phyloP scores from a whole-genome alignment of 2,113 vertebrate genomes.

The Meleagris gallopavo region DNA sequence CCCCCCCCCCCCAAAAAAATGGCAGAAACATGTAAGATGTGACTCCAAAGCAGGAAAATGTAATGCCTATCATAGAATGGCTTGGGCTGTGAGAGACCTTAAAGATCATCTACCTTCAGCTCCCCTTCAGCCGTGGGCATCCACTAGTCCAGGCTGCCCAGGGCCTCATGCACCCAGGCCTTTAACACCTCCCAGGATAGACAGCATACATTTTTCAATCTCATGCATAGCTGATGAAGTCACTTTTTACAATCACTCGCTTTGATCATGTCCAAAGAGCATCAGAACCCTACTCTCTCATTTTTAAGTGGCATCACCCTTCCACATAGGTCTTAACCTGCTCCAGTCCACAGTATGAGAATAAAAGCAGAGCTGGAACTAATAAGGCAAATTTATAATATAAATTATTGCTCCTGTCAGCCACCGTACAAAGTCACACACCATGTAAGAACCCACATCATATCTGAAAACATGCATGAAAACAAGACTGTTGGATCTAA shows the following conservation, averaged over 20 bases:
- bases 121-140: no score
- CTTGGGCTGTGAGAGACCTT: no score
- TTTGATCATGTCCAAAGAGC: neutral
- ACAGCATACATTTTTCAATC: neutral
- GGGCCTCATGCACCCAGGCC: no score
- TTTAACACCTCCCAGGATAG: no score
- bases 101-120: no score
- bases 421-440: neutral
- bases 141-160: no score
- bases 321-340: neutral
- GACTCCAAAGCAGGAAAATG: neutral
- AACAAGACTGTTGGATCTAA: fast-evolving
- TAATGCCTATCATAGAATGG: neutral
- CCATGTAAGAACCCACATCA: neutral
- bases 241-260: fast-evolving
- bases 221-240: neutral
- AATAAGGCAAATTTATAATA: neutral
- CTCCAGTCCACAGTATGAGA: fast-evolving
- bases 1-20: no score
- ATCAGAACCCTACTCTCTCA: neutral
- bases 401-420: neutral
- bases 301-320: fast-evolving
- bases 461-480: neutral
- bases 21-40: neutral
- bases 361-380: neutral